phyloP scores from a whole-genome alignment of 1,140 invertebrate species.

The Lethrus apterus region DNA sequence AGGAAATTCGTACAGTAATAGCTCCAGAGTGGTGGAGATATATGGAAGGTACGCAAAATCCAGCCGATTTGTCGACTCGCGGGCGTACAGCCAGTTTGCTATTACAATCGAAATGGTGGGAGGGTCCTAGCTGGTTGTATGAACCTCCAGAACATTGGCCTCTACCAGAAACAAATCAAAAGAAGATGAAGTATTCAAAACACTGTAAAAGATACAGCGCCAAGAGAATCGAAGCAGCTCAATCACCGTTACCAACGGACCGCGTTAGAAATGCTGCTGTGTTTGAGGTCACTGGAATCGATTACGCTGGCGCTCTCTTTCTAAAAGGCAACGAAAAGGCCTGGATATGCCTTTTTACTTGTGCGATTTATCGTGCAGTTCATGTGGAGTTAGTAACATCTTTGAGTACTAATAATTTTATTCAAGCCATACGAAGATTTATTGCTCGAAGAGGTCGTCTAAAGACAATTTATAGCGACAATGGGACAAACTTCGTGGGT shows the following conservation, averaged over 20 bases:
- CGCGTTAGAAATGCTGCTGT: slow-evolving; percentile 25
- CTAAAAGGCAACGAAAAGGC: slow-evolving; percentile 21
- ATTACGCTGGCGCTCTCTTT: slow-evolving; percentile 32
- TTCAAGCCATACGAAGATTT: neutral
- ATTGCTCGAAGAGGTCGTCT: slow-evolving; percentile 1
- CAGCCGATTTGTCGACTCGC: slow-evolving; percentile 26
- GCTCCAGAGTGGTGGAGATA: slow-evolving; percentile 23
- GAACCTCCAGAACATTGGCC: slow-evolving; percentile 11
- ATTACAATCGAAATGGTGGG: slow-evolving; percentile 6
- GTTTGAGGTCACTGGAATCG: slow-evolving; percentile 32
- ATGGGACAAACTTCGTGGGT: slow-evolving; percentile 19
- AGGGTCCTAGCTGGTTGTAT: neutral
- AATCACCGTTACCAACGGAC: slow-evolving; percentile 29
- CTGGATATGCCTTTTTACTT: slow-evolving; percentile 35
- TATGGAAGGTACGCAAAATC: slow-evolving; percentile 30
- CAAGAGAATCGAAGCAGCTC: slow-evolving; percentile 23
- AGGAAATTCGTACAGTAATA: slow-evolving; percentile 15
- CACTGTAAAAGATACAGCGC: slow-evolving; percentile 16
- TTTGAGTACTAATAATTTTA: slow-evolving; percentile 20
- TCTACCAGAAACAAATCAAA: neutral
- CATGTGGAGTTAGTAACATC: slow-evolving; percentile 36
- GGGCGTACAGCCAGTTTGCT: neutral
- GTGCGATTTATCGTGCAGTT: slow-evolving; percentile 34
- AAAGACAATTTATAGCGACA: slow-evolving; percentile 12
- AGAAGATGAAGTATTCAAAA: too few relatives aligned